Percentiles rank a stretch among this genome's conserved stretches.
Conservation (phyloP, 1,140 invertebrate species). For the Nebria ingens region DNA sequence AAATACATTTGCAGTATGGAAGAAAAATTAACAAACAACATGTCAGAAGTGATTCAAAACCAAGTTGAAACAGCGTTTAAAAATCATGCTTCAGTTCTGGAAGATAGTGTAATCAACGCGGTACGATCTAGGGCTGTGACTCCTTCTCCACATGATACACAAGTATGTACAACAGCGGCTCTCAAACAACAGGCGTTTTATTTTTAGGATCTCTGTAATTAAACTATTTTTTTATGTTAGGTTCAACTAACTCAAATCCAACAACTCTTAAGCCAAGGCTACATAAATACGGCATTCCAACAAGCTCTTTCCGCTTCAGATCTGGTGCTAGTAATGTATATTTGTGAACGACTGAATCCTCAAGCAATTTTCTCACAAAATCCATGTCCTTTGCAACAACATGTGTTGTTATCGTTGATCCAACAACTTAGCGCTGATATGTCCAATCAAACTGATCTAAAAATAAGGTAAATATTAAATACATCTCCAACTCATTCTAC, state of each 20-base stretch:
- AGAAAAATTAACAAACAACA: conserved; percentile 27
- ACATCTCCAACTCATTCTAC: no score
- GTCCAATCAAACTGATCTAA: conserved; percentile 71
- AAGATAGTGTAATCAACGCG: conserved; percentile 44
- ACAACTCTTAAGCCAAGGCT: conserved; percentile 58
- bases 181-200: no score
- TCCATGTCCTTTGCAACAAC: conserved; percentile 64
- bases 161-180: conserved; percentile 38
- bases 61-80: conserved; percentile 47
- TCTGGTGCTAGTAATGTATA: conserved; percentile 68
- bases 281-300: conserved; percentile 79
- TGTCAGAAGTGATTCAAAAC: conserved; percentile 38
- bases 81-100: conserved; percentile 45
- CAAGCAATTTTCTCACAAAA: conserved; percentile 58
- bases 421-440: conserved; percentile 87
- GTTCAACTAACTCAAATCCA: conserved; percentile 57
- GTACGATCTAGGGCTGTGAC: conserved; percentile 59
- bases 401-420: conserved; percentile 80
- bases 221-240: conserved; percentile 27
- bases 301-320: conserved; percentile 79
- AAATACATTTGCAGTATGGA: conserved; percentile 29
- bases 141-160: conserved; percentile 50
- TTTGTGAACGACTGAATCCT: conserved; percentile 72
- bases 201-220: neutral
- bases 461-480: conserved; percentile 58